Conservation (phyloP, 2,888 invertebrate genomes). For the Chorisops tibialis region DNA sequence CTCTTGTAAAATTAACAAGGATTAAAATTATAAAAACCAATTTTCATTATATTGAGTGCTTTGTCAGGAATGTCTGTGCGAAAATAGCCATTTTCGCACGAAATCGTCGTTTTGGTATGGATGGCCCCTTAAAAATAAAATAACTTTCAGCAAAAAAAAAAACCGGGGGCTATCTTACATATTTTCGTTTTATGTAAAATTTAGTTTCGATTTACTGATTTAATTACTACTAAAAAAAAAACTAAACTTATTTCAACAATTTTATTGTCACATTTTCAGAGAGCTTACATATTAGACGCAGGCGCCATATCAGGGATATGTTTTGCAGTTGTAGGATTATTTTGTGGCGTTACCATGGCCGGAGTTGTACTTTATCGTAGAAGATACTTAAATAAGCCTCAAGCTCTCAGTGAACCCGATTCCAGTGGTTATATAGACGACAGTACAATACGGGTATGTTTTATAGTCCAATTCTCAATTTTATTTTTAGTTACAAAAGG, state of each 20-base stretch:
- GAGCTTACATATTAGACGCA: conserved; percentile 54
- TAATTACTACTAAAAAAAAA: too few relatives aligned
- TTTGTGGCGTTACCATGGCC: conserved; percentile 62
- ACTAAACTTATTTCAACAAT: background rate
- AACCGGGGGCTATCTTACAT: too few relatives aligned
- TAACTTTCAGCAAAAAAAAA: too few relatives aligned
- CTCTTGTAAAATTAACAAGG: too few relatives aligned
- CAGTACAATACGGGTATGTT: conserved; percentile 76
- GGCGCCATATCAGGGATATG: conserved; percentile 68
- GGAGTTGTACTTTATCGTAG: conserved; percentile 68
- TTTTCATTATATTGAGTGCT: too few relatives aligned
- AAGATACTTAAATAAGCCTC: conserved; percentile 75
- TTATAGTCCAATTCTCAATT: conserved; percentile 22
- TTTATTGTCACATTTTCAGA: conserved; percentile 35
- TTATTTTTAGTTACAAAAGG: background rate
- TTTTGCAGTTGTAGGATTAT: conserved; percentile 63
- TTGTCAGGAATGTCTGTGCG: too few relatives aligned
- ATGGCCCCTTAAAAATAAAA: too few relatives aligned
- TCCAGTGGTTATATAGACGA: conserved; percentile 85
- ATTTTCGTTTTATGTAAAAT: too few relatives aligned
- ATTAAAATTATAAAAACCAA: too few relatives aligned
- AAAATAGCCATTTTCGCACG: too few relatives aligned
- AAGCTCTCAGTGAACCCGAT: conserved; percentile 80
- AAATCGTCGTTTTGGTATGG: too few relatives aligned
- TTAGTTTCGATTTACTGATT: too few relatives aligned